Evolutionary conservation across 2,797 vertebrate species (phyloP).

Genomic region (Borostomias antarcticus): DNA sequence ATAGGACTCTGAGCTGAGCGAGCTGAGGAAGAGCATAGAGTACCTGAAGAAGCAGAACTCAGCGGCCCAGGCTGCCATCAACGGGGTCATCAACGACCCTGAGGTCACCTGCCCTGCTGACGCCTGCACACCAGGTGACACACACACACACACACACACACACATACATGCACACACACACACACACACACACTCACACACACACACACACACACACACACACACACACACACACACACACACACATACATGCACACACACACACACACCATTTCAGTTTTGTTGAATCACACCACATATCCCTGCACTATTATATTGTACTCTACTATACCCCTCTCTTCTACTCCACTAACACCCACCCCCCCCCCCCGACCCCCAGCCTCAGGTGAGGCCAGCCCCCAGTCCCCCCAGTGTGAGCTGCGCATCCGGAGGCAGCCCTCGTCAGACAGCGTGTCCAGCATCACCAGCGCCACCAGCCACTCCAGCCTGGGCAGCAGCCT

Average conservation of each 20-base stretch:
- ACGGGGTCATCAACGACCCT: slow-evolving; percentile 83
- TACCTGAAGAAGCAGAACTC: slow-evolving; percentile 85
- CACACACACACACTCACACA: no score
- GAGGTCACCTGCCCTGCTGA: slow-evolving; percentile 74
- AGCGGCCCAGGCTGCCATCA: slow-evolving; percentile 84
- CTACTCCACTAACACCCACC: neutral
- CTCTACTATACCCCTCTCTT: neutral
- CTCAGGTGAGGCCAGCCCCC: slow-evolving; percentile 59
- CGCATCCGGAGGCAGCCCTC: slow-evolving; percentile 84
- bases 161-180: no score
- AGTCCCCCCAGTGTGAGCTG: slow-evolving; percentile 72
- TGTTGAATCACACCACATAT: no score
- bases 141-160: no score
- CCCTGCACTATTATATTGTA: neutral
- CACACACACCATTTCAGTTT: no score
- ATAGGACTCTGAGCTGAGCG: slow-evolving; percentile 86
- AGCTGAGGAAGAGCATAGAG: slow-evolving; percentile 87
- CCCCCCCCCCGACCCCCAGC: slow-evolving; percentile 19
- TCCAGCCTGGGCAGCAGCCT: slow-evolving; percentile 82
- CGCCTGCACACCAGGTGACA: slow-evolving; percentile 7
- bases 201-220: no score
- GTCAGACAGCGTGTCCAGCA: slow-evolving; percentile 86
- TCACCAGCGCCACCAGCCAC: slow-evolving; percentile 87
- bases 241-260: no score
- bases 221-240: no score